These are phyloP conservation scores for Amphipyra berbera DNA, from an alignment of 2,888 invertebrate genomes.

Conservation along the genomic window DNA sequence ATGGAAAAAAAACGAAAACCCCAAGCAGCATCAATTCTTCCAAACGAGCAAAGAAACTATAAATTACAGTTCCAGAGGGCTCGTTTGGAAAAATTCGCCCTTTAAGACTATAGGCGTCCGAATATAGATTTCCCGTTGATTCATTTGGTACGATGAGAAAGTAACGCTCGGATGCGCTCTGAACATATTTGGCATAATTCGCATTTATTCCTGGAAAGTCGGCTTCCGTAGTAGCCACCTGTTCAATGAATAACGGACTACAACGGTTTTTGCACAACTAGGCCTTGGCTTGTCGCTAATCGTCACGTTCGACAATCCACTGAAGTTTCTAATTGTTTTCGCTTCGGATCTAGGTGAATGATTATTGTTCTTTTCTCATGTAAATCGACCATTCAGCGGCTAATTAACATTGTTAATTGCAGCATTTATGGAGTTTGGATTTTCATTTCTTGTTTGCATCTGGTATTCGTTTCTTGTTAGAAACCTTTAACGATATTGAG, in stretches of 20 bases:
- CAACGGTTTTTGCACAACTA: slow-evolving; percentile 83
- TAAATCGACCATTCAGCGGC: slow-evolving; percentile 37
- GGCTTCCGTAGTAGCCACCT: slow-evolving; percentile 69
- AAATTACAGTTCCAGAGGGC: slow-evolving; percentile 1
- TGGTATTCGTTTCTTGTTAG: not conserved
- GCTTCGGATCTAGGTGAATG: slow-evolving; percentile 60
- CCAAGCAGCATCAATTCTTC: slow-evolving; percentile 16
- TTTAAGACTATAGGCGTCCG: slow-evolving; percentile 11
- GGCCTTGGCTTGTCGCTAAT: slow-evolving; percentile 73
- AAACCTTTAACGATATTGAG: not conserved
- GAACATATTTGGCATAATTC: slow-evolving; percentile 79
- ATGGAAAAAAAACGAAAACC: slow-evolving; percentile 31
- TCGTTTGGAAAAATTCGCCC: not conserved
- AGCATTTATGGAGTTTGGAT: not conserved
- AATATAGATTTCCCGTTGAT: slow-evolving; percentile 74
- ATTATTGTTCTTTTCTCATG: slow-evolving; percentile 47
- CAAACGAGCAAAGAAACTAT: slow-evolving; percentile 19
- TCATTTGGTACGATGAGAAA: slow-evolving; percentile 74
- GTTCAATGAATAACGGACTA: slow-evolving; percentile 76
- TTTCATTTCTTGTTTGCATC: not conserved
- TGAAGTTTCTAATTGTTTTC: slow-evolving; percentile 71
- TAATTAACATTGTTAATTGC: slow-evolving; percentile 28
- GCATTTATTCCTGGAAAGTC: slow-evolving; percentile 76
- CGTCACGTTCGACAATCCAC: slow-evolving; percentile 70
- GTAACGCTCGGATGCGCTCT: slow-evolving; percentile 75